Evolutionary conservation across 2,797 vertebrate species (phyloP).

Genomic region (Chrysocyon brachyurus): DNA sequence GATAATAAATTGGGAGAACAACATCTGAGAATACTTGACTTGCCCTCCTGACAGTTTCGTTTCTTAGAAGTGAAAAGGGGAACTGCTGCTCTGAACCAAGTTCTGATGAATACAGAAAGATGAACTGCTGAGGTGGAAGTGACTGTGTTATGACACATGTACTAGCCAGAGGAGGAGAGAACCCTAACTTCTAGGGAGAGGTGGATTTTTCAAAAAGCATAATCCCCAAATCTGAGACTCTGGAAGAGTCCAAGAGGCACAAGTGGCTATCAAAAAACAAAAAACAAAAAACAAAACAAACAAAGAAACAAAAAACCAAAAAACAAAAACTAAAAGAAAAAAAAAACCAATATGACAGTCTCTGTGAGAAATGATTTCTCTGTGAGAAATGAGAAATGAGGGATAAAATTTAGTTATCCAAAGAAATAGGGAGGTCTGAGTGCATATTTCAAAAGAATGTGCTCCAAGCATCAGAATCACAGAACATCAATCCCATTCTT

Average conservation of each 20-base stretch:
- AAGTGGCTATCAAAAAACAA: not conserved
- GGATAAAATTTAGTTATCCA: not conserved
- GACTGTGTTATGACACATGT: not conserved
- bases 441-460: not conserved
- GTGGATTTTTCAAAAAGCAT: not conserved
- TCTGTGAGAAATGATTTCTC: not conserved
- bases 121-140: slow-evolving; percentile 26
- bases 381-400: not conserved
- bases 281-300: too few relatives aligned
- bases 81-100: not conserved
- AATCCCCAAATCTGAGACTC: not conserved
- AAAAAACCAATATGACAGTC: not conserved
- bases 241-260: not conserved
- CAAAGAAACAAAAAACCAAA: too few relatives aligned
- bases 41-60: not conserved
- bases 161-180: not conserved
- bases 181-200: not conserved
- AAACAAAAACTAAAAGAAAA: too few relatives aligned
- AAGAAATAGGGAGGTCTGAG: not conserved
- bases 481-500: not conserved
- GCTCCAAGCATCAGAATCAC: not conserved
- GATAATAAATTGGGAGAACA: not conserved
- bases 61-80: slow-evolving; percentile 44
- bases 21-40: not conserved
- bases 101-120: slow-evolving; percentile 22